These are phyloP conservation scores for Corvus hawaiiensis DNA, from an alignment of 2,113 vertebrate species.

Conservation along the genomic window DNA sequence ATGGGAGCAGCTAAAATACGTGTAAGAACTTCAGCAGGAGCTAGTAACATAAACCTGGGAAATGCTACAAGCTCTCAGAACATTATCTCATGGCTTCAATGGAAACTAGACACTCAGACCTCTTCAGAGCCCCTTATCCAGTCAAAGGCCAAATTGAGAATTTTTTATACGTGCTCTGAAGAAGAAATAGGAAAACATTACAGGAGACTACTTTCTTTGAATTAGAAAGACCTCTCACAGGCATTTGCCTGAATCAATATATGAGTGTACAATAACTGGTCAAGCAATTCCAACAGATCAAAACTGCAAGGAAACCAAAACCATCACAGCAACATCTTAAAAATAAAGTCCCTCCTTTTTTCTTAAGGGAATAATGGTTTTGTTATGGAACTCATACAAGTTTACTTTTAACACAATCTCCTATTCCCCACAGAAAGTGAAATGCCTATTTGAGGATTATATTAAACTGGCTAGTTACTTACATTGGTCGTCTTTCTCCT, in stretches of 20 bases:
- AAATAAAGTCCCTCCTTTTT: background rate
- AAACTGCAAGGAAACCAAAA: background rate
- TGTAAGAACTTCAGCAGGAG: background rate
- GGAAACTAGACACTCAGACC: background rate
- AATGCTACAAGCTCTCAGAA: fast-evolving
- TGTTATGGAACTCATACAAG: background rate
- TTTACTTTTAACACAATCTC: background rate
- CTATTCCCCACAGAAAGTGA: fast-evolving
- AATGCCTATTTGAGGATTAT: background rate
- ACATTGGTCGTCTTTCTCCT: background rate
- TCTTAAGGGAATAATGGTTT: background rate
- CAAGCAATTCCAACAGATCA: background rate
- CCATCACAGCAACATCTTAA: background rate
- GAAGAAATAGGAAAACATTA: background rate
- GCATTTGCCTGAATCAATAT: background rate
- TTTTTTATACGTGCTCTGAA: background rate
- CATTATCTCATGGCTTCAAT: background rate
- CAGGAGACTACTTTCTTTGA: background rate
- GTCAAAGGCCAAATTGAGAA: background rate
- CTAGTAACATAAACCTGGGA: background rate
- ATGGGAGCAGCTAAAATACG: background rate
- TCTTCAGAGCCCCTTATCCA: background rate
- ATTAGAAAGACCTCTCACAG: background rate
- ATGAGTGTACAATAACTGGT: background rate
- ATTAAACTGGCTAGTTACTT: background rate